These are phyloP conservation scores for Sphaeramia orbicularis DNA, from an alignment of 2,797 vertebrate species.

Conservation along the genomic window DNA sequence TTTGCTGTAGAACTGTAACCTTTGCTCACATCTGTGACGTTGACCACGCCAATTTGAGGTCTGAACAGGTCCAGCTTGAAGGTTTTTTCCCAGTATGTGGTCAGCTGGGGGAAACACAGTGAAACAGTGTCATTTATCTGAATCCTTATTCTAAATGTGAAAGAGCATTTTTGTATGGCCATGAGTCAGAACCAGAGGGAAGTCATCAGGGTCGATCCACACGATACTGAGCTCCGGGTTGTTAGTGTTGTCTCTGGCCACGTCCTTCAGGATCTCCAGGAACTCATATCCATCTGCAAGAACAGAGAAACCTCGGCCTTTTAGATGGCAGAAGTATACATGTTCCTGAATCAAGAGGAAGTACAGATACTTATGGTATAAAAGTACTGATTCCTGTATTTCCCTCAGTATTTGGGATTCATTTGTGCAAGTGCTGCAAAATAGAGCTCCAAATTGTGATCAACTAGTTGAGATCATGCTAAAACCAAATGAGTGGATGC, in stretches of 20 bases:
- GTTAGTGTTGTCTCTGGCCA: conserved; percentile 96
- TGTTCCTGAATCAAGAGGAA: no score
- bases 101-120: conserved; percentile 84
- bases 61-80: conserved; percentile 95
- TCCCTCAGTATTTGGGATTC: no score
- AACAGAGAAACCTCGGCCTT: conserved; percentile 1
- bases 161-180: background rate
- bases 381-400: no score
- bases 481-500: no score
- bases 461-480: no score
- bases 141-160: background rate
- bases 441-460: no score
- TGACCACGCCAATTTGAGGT: conserved; percentile 97
- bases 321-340: no score
- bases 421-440: no score
- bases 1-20: no score
- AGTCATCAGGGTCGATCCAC: conserved; percentile 98
- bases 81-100: conserved; percentile 97
- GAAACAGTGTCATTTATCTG: background rate
- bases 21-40: conserved; percentile 95
- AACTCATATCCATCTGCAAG: conserved; percentile 95
- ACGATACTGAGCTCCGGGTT: conserved; percentile 97
- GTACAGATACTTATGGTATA: no score
- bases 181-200: conserved; percentile 89
- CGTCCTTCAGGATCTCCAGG: conserved; percentile 96